Base-by-base conservation (phyloP, 2,113 vertebrate species). In the Tachysurus vachellii region DNA sequence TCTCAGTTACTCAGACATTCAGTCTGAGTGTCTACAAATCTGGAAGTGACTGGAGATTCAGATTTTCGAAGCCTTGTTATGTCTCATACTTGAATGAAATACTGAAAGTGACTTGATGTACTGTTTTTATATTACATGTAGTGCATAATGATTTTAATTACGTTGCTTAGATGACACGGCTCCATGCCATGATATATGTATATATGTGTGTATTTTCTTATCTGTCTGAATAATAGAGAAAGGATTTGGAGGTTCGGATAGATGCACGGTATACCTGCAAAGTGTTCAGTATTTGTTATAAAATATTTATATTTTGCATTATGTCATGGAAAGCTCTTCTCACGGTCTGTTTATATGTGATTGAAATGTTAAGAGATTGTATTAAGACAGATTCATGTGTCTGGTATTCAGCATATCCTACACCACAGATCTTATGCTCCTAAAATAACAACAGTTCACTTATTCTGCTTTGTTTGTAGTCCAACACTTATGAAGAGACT, bases 281-380 rank as follows among this genome's bases (percentile, higher is more conserved):
- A 79, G 26, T 53, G 42, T 11, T 16, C 23, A 76, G 42, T 75
- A 61, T 53, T 53, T 42, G 26, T 64, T 26, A 19, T 23, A 50
- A 62, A 85, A 42, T 62, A 85, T 77, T 64, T 77, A 85, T 56
- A 57, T 61, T 61, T 73, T 47, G 31, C 79, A 44, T 28, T 64
- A 64, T 50, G 71, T 77, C 23, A 26, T 64, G 44, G 13, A 66
- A 77, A 23, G 14, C 14, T 23, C 26, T n/a, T 85, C 47, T 77
- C 42, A 53, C 44, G 62, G 71, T 62, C 71, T 64, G 73, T 62
- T 26, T 6, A 12, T 76, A 44, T 56, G n/a, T 54, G 64, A 56
- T 71, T 36, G 50, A 71, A 71, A 84, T 36, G n/a, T 84, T 70
- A 28, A 66, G 53, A 70, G 9, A 21, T 42, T 31, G 50, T 28